Percentiles rank a stretch among this genome's conserved stretches.
phyloP scores from a whole-genome alignment of 2,888 invertebrate species.

The Electrophaes corylata region DNA sequence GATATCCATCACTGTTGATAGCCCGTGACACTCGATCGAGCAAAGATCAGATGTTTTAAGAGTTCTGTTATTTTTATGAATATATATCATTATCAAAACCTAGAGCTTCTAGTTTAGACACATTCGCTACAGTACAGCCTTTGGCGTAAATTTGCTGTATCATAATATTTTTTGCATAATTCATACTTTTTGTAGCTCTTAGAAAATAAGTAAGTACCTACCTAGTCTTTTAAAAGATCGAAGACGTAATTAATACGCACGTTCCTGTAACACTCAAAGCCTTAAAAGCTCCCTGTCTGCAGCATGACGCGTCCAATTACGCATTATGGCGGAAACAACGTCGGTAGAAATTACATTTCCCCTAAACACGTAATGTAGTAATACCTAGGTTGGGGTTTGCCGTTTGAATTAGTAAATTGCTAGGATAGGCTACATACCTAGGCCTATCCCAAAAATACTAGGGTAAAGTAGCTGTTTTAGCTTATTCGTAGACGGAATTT shows the following conservation, averaged over 20 bases:
- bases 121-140: too few relatives aligned
- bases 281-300: conserved; percentile 21
- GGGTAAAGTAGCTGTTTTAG: too few relatives aligned
- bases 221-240: neutral
- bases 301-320: conserved; percentile 23
- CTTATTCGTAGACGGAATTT: too few relatives aligned
- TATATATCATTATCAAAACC: too few relatives aligned
- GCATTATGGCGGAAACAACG: conserved; percentile 18
- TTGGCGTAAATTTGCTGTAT: too few relatives aligned
- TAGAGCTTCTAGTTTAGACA: too few relatives aligned
- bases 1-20: conserved; percentile 4
- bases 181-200: too few relatives aligned
- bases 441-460: neutral
- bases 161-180: too few relatives aligned
- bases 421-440: neutral
- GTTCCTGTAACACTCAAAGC: conserved; percentile 20
- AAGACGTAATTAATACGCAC: neutral
- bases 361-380: neutral
- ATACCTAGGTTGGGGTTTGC: neutral
- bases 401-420: conserved; percentile 21
- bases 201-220: neutral
- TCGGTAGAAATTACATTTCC: neutral
- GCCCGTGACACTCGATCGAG: conserved; percentile 18
- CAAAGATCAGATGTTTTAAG: neutral
- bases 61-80: neutral